Base-by-base conservation (phyloP, 2,113 vertebrate genomes). In the Neogobius melanostomus region DNA sequence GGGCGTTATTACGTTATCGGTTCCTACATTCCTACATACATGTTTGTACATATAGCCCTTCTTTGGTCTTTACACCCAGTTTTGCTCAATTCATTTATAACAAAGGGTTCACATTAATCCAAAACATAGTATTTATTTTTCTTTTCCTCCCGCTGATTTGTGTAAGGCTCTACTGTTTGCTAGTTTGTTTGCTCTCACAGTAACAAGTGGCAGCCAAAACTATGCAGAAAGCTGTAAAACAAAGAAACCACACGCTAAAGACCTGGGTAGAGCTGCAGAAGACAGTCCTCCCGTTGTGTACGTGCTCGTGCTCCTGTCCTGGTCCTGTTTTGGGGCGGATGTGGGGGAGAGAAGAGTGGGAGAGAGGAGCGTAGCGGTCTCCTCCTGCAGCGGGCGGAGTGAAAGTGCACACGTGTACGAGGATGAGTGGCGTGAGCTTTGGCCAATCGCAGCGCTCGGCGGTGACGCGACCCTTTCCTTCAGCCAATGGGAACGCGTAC, bases 361-460 rank as follows among this genome's bases (percentile, higher is more conserved):
- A 60, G 12, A 15, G 66, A 59, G 10, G 53, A 81, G 71, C 85
- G 11, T 65, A 82, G 76, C 77, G 79, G 79, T 67, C 82, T 75
- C 4, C 53, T 56, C 17, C 53, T 56, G 53, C 11, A 64, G 59
- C 77, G 36, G 86, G 84, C 69, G 74, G 85, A 82, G 85, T 69
- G 66, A 88, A 89, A 87, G 73, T 92, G 92, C 91, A 92, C 91
- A 93, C 93, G 93, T 94, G 91, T 91, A 83, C 65, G 72, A 49
- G 7, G 7, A 11, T 62, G 85, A 93, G 36, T 12, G 91, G 90
- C 82, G 66, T 7, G 36, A 0, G 1, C 0, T 1, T 16, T 5
- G 63, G 50, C 91, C 90, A 92, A 91, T 91, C 8, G 69, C 0
- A 21, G 64, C 8, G 0, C n/a, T 50, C 8, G 0, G 0, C 0